Conservation (phyloP, 2,113 vertebrate species). For the Psilopsiagon aurifrons region DNA sequence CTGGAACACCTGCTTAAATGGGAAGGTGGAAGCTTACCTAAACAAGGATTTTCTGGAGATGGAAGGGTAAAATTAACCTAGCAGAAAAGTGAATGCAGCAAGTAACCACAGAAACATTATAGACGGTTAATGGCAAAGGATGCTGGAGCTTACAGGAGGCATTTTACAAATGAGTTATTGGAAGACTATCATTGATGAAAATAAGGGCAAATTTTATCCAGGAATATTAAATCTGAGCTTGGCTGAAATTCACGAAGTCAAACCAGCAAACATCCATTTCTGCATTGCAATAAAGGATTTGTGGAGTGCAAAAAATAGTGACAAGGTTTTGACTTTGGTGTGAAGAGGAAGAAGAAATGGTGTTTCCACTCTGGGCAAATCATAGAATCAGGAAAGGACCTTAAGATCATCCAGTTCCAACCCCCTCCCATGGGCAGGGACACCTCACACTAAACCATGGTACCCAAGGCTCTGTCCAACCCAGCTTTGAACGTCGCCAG, state of each 20-base stretch:
- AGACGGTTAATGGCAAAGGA: not conserved
- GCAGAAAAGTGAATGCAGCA: not conserved
- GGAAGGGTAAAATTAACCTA: not conserved
- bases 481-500: too few species aligned
- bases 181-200: not conserved
- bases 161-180: not conserved
- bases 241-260: not conserved
- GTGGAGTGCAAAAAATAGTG: not conserved
- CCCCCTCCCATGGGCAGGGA: too few species aligned
- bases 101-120: not conserved
- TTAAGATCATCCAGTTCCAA: too few species aligned
- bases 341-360: not conserved
- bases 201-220: not conserved
- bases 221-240: not conserved
- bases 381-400: too few species aligned
- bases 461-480: too few species aligned
- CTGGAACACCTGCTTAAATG: not conserved
- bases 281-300: not conserved
- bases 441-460: too few species aligned
- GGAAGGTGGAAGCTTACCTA: not conserved
- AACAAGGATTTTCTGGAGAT: not conserved
- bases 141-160: not conserved
- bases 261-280: not conserved
- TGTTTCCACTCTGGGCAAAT: not conserved
- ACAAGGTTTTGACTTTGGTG: not conserved